phyloP scores from a whole-genome alignment of 2,797 vertebrate genomes.

The Danio choprae region DNA sequence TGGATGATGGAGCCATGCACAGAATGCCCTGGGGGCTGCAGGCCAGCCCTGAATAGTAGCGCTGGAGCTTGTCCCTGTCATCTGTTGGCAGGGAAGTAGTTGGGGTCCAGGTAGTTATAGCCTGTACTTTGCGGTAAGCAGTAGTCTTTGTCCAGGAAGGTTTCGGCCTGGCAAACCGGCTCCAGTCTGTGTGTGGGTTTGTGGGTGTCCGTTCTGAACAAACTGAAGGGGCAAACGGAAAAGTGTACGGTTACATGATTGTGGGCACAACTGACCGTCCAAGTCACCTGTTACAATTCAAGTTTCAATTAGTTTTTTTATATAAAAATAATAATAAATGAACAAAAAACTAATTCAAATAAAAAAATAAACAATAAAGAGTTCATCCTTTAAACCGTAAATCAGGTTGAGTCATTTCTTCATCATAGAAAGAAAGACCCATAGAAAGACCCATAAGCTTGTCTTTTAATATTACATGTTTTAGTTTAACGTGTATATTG shows the following conservation, averaged over 20 bases:
- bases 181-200: constrained; percentile 93
- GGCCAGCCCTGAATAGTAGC: constrained; percentile 73
- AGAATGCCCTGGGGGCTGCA: constrained; percentile 80
- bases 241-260: neutral
- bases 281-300: too few species aligned
- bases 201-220: constrained; percentile 95
- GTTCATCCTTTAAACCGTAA: too few species aligned
- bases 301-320: neutral
- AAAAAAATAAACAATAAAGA: too few species aligned
- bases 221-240: constrained; percentile 72
- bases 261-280: neutral
- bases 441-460: too few species aligned
- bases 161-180: constrained; percentile 88
- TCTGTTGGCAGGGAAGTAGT: constrained; percentile 99
- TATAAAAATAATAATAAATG: too few species aligned
- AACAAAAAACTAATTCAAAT: too few species aligned
- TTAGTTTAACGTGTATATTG: too few species aligned
- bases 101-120: constrained; percentile 99
- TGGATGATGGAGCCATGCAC: constrained; percentile 87
- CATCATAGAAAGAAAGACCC: too few species aligned
- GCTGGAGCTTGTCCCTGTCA: constrained; percentile 86
- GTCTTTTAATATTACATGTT: too few species aligned
- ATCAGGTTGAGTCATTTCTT: too few species aligned
- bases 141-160: constrained; percentile 99
- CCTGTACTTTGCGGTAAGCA: constrained; percentile 92